phyloP scores from a whole-genome alignment of 1,140 invertebrate species.

The Xylocopa sonorina region DNA sequence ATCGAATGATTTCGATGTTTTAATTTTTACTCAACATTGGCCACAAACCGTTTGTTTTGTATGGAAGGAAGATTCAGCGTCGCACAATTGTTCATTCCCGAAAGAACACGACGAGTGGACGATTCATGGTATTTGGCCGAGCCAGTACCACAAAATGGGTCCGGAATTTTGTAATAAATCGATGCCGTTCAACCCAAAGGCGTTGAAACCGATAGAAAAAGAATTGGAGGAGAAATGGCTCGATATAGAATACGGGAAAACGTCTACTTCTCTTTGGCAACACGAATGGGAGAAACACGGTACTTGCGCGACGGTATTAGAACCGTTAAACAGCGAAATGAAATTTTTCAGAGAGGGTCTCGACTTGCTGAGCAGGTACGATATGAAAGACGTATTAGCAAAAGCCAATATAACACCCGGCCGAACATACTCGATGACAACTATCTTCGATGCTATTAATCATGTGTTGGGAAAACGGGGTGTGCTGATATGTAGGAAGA shows the following conservation, averaged over 20 bases:
- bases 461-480: constrained; percentile 64
- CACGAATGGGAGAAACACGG: constrained; percentile 95
- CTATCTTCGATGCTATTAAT: constrained; percentile 84
- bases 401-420: constrained; percentile 84
- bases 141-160: constrained; percentile 85
- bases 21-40: constrained; percentile 92
- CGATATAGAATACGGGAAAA: constrained; percentile 86
- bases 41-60: constrained; percentile 88
- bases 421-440: constrained; percentile 82
- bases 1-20: constrained; percentile 85
- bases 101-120: constrained; percentile 86
- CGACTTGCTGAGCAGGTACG: constrained; percentile 84
- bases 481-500: constrained; percentile 65
- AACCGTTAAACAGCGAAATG: constrained; percentile 84
- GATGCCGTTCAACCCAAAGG: constrained; percentile 84
- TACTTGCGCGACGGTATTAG: constrained; percentile 87
- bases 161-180: constrained; percentile 87
- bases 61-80: constrained; percentile 85
- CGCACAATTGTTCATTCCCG: constrained; percentile 86
- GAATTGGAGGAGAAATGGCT: constrained; percentile 87
- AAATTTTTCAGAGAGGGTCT: constrained; percentile 90
- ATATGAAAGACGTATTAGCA: constrained; percentile 85
- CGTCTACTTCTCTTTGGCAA: constrained; percentile 86
- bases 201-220: constrained; percentile 84
- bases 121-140: constrained; percentile 93